Evolutionary conservation across 2,888 invertebrate genomes (phyloP), one percentile per base, ranked within the genome.

Genomic region (Hesperia comma): DNA sequence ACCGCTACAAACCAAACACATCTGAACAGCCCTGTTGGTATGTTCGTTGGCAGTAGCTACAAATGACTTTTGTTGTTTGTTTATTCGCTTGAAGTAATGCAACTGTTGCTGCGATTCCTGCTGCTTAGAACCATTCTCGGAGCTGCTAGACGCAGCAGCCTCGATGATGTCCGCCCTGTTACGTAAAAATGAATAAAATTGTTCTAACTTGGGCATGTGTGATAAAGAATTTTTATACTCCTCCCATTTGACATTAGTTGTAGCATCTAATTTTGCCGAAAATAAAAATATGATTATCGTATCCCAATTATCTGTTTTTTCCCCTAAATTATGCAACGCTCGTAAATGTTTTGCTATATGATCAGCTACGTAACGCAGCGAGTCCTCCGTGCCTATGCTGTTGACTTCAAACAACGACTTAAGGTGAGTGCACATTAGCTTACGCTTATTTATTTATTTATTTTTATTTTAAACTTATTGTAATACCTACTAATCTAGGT

Each of bases 321-420:
- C 61, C 12, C 63, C 63, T 43, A 63, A 15, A 32, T 26, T 63
- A 33, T 19, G 15, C 40, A 63, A 63, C 4, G 63, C 56, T 57
- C 63, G 43, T 5, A 63, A 57, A 40, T 63, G 63, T 51, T 63
- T 63, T 37, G 63, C 57, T 33, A 63, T 63, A 51, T 63, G 56
- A 56, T 63, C 63, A 40, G 49, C 63, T 15, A 63, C n/a, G 19
- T 8, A 7, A 41, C 53, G 61, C 53, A 61, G 8, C 37, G 40
- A 61, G 37, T 5, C 6, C n/a, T 61, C 61, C 33, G 21, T 26
- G 14, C 21, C 2, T 5, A 26, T 32, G 10, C 14, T 55, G 33
- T 17, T 21, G 3, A 26, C 33, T 4, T 62, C 62, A 43, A 62
- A n/a, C 17, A 62, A 41, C 15, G 62, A 21, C 41, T 54, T 62